These are phyloP conservation scores for Falco rusticolus DNA, from an alignment of 2,797 vertebrate species.

Conservation along the genomic window DNA sequence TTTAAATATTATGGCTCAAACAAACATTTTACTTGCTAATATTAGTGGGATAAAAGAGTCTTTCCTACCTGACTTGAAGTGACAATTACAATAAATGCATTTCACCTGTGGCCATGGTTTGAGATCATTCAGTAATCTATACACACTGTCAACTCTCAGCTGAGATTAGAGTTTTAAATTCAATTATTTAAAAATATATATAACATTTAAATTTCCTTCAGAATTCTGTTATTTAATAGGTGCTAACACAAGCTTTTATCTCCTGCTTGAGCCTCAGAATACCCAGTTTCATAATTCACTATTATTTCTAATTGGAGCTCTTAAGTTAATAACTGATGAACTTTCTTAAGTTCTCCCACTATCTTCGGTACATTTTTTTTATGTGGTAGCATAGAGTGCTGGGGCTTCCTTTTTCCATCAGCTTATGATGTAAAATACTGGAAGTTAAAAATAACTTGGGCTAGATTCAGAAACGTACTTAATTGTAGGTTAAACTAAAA, in stretches of 20 bases:
- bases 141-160: neutral
- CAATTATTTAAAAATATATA: neutral
- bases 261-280: neutral
- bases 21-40: neutral
- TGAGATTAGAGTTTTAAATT: neutral
- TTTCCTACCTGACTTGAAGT: fast-evolving
- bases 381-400: neutral
- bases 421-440: neutral
- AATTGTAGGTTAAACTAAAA: neutral
- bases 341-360: neutral
- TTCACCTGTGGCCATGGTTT: neutral
- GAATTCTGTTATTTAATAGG: neutral
- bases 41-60: neutral
- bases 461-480: neutral
- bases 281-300: neutral
- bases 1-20: neutral
- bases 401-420: neutral
- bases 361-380: neutral
- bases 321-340: neutral
- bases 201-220: neutral
- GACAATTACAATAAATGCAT: neutral
- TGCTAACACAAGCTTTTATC: neutral
- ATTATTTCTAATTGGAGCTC: neutral
- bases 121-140: neutral
- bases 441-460: neutral